Evolutionary conservation across 2,888 invertebrate genomes (phyloP).

Genomic region (Monopis laevigella): DNA sequence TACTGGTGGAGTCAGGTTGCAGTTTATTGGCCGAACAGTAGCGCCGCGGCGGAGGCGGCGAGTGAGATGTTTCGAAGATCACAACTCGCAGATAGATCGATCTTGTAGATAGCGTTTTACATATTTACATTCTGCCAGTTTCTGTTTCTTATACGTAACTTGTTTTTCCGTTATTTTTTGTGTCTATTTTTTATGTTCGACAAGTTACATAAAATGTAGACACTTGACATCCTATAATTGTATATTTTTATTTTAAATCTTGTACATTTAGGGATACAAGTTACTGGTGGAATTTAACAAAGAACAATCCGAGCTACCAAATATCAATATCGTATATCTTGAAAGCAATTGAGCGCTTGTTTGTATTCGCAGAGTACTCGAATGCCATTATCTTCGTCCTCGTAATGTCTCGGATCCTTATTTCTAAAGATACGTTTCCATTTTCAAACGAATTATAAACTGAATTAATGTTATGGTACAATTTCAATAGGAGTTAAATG

Average conservation of each 20-base stretch:
- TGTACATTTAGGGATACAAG: neutral
- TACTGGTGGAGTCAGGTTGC: slow-evolving; percentile 50
- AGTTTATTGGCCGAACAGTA: slow-evolving; percentile 37
- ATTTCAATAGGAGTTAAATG: too few relatives aligned
- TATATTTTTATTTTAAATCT: neutral
- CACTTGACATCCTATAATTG: neutral
- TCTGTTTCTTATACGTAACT: neutral
- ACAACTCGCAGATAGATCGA: slow-evolving; percentile 26
- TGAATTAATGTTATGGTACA: too few relatives aligned
- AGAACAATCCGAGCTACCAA: neutral
- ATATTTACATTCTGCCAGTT: slow-evolving; percentile 1
- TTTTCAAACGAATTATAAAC: neutral
- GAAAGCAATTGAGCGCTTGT: slow-evolving; percentile 7
- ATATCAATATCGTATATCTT: slow-evolving; percentile 6
- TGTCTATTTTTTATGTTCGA: slow-evolving; percentile 6
- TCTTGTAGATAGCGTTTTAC: neutral
- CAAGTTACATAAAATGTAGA: neutral
- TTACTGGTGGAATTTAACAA: neutral
- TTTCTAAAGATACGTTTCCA: neutral
- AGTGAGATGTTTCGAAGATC: slow-evolving; percentile 50
- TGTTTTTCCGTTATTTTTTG: slow-evolving; percentile 7
- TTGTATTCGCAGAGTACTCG: slow-evolving; percentile 1
- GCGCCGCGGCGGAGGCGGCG: slow-evolving; percentile 17
- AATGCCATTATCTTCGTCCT: slow-evolving; percentile 4
- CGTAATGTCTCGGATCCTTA: neutral